Evolutionary conservation across 2,113 vertebrate species (phyloP).

Genomic region (Nothobranchius kuhntae): DNA sequence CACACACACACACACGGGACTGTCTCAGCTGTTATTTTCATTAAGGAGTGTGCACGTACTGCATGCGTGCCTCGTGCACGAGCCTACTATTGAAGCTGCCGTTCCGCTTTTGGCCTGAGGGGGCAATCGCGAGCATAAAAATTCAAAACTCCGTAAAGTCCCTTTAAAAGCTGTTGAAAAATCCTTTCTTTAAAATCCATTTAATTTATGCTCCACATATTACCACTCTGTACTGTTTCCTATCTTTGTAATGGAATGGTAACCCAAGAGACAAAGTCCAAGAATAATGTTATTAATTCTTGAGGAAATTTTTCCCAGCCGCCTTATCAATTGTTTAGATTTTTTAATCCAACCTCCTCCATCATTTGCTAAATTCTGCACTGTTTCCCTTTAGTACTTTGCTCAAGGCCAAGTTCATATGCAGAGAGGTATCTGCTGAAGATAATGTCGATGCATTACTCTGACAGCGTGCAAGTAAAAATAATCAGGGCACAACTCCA

Average conservation of each 20-base stretch:
- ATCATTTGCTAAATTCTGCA: neutral
- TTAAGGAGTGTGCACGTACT: no score
- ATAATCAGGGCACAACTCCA: conserved; percentile 42
- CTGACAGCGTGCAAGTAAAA: conserved; percentile 53
- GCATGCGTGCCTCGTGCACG: no score
- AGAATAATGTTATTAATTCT: conserved; percentile 52
- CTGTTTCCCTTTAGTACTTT: conserved; percentile 33
- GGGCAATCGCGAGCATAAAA: no score
- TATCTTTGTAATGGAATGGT: conserved; percentile 59
- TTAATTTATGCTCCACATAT: conserved; percentile 25
- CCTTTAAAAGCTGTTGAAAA: conserved; percentile 20
- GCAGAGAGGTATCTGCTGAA: conserved; percentile 52
- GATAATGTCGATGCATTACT: conserved; percentile 61
- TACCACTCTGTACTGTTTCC: conserved; percentile 47
- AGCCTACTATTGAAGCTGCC: no score
- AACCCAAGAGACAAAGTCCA: conserved; percentile 54
- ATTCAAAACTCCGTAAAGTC: no score
- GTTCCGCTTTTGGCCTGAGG: no score
- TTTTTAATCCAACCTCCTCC: neutral
- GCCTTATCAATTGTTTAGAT: conserved; percentile 50
- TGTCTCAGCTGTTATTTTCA: no score
- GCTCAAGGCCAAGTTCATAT: conserved; percentile 57
- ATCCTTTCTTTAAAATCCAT: conserved; percentile 47
- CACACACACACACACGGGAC: no score
- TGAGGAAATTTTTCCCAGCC: conserved; percentile 12